Evolutionary conservation across 2,888 invertebrate genomes (phyloP), one percentile per base, ranked within the genome.

Genomic region (Drosophila parthenogenetica): DNA sequence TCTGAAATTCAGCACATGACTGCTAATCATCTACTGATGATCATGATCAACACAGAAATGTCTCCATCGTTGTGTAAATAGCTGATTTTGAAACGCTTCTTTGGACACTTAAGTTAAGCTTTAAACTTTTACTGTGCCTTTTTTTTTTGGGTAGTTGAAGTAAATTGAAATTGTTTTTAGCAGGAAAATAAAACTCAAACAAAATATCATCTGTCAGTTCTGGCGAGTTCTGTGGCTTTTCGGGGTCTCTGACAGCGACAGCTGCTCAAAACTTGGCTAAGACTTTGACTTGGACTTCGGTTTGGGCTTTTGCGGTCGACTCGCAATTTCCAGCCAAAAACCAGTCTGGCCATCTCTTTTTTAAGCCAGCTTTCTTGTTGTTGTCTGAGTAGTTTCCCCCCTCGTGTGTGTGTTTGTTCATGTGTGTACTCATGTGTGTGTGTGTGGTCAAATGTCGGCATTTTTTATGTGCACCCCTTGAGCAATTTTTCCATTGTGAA

Each of bases 381-480:
- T 55, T 62, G 62, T 7, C 67, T 51, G 49, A 39, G 40, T 62
- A 63, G 79, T 81, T 79, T 86, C 80, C 73, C 87, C 72, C 46
- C 69, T 79, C 65, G 43, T 58, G 13, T 35, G 19, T 49, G 46
- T 50, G 32, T 35, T 16, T 49, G 46, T 50, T 25, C 40, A 64
- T 55, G 53, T 59, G 67, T 37, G 43, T 35, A 22, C 22, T 22
- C 25, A 29, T 29, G 35, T 59, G 58, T 35, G 22, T 54, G 73
- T 78, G 85, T 87, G 84, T 89, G 84, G 88, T 89, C 84, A 84
- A 84, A 84, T 79, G 84, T 84, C 83, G 89, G 79, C 85, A 57
- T 81, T 70, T 87, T 83, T 84, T 75, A 87, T 84, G 79, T 73
- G 72, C 62, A 61, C 79, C 83, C 82, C 82, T 82, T 86, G 70